Evolutionary conservation across 2,888 invertebrate genomes (phyloP).

Genomic region (Troides aeacus): DNA sequence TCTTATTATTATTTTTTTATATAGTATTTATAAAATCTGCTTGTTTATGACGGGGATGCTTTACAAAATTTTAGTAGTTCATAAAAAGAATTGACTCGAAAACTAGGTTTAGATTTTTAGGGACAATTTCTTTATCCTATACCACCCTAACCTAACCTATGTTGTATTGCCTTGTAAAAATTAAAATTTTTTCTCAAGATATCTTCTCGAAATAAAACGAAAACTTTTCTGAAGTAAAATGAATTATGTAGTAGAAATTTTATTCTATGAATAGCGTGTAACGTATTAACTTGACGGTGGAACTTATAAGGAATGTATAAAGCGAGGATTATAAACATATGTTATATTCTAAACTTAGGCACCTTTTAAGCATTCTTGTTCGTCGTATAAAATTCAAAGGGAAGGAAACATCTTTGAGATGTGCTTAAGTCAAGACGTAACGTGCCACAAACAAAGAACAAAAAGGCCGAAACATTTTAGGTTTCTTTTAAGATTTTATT

Average conservation of each 20-base stretch:
- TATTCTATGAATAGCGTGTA: not conserved
- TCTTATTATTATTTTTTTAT: too few species aligned
- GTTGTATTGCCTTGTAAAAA: too few species aligned
- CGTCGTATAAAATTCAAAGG: slow-evolving; percentile 20
- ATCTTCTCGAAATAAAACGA: too few species aligned
- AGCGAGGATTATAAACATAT: not conserved
- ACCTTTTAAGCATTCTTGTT: slow-evolving; percentile 15
- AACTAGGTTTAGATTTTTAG: too few species aligned
- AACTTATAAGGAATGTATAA: not conserved
- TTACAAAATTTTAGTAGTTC: too few species aligned
- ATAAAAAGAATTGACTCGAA: too few species aligned
- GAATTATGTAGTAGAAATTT: not conserved
- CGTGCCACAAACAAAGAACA: slow-evolving; percentile 14
- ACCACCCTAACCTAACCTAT: too few species aligned
- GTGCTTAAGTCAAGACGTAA: slow-evolving; percentile 20
- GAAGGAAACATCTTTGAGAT: slow-evolving; percentile 20
- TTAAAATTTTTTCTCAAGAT: too few species aligned
- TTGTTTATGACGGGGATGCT: too few species aligned
- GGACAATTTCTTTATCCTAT: too few species aligned
- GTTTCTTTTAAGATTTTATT: not conserved
- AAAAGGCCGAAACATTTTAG: slow-evolving; percentile 14
- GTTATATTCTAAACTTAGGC: slow-evolving; percentile 1
- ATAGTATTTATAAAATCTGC: too few species aligned
- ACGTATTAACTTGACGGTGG: not conserved
- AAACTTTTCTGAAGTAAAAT: not conserved